A percentile compares a stretch with the other conserved stretches of the same genome.
Conservation (phyloP, 2,797 vertebrate species). For the Arrhamphus sclerolepis region DNA sequence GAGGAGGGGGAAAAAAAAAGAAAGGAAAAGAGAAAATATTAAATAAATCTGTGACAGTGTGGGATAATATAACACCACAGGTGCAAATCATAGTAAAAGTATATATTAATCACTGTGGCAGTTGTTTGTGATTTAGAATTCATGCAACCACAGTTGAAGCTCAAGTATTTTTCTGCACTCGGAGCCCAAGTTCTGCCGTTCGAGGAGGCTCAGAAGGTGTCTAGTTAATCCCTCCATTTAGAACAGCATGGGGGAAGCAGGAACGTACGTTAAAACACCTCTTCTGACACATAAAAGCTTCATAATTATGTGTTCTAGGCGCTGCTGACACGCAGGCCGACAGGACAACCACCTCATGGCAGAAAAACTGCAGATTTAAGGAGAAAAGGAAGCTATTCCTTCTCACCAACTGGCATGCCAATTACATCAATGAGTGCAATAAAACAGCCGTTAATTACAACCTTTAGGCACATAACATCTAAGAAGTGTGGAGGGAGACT, state of each 20-base stretch:
- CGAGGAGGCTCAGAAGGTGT: too few species aligned
- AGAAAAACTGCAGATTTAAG: slow-evolving; percentile 42
- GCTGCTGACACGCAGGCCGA: slow-evolving; percentile 42
- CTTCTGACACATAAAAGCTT: slow-evolving; percentile 52
- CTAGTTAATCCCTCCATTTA: too few species aligned
- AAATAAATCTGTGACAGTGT: too few species aligned
- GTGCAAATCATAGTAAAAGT: too few species aligned
- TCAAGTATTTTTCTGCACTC: too few species aligned
- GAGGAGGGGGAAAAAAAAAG: slow-evolving; percentile 46
- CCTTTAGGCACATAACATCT: slow-evolving; percentile 34
- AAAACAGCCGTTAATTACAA: slow-evolving; percentile 67
- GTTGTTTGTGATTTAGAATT: too few species aligned
- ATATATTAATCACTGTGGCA: too few species aligned
- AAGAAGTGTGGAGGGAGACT: slow-evolving; percentile 32
- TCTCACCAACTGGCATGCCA: slow-evolving; percentile 43
- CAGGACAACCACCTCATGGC: slow-evolving; percentile 47
- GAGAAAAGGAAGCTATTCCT: slow-evolving; percentile 47
- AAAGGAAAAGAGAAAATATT: not conserved
- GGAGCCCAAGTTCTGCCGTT: too few species aligned
- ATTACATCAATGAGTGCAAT: slow-evolving; percentile 55
- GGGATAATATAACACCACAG: too few species aligned
- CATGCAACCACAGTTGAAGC: too few species aligned
- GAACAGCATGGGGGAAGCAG: too few species aligned
- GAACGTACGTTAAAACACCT: slow-evolving; percentile 1
- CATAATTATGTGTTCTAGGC: slow-evolving; percentile 56